These are phyloP conservation scores for Cotesia vestalis DNA, from an alignment of 1,140 invertebrate genomes.

Conservation along the genomic window DNA sequence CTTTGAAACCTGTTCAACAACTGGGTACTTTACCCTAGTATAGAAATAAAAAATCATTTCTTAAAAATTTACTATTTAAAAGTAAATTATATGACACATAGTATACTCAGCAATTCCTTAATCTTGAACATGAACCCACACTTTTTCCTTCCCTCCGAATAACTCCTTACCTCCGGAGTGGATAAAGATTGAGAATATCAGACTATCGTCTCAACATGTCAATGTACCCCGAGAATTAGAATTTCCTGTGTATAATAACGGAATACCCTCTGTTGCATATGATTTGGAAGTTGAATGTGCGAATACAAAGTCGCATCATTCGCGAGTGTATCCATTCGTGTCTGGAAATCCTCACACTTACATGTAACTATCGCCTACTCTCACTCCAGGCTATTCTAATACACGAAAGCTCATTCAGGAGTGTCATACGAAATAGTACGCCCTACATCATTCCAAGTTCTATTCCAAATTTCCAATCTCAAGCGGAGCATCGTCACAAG, in stretches of 20 bases:
- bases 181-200: neutral
- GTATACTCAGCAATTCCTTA: too few relatives aligned
- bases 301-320: constrained; percentile 8
- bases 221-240: constrained; percentile 7
- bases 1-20: too few relatives aligned
- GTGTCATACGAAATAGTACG: constrained; percentile 53
- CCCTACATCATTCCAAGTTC: constrained; percentile 54
- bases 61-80: too few relatives aligned
- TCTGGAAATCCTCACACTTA: neutral
- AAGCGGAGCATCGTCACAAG: constrained; percentile 37
- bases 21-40: too few relatives aligned
- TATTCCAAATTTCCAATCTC: constrained; percentile 56
- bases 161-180: too few relatives aligned
- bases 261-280: constrained; percentile 16
- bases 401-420: constrained; percentile 53
- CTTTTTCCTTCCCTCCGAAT: too few relatives aligned
- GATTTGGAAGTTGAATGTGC: constrained; percentile 31
- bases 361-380: constrained; percentile 13
- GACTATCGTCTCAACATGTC: neutral
- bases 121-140: too few relatives aligned
- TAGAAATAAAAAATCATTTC: too few relatives aligned
- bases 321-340: constrained; percentile 27
- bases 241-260: constrained; percentile 2
- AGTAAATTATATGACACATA: too few relatives aligned
- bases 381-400: constrained; percentile 48